phyloP scores from a whole-genome alignment of 2,113 vertebrate species.

The Pachypanchax playfairii region DNA sequence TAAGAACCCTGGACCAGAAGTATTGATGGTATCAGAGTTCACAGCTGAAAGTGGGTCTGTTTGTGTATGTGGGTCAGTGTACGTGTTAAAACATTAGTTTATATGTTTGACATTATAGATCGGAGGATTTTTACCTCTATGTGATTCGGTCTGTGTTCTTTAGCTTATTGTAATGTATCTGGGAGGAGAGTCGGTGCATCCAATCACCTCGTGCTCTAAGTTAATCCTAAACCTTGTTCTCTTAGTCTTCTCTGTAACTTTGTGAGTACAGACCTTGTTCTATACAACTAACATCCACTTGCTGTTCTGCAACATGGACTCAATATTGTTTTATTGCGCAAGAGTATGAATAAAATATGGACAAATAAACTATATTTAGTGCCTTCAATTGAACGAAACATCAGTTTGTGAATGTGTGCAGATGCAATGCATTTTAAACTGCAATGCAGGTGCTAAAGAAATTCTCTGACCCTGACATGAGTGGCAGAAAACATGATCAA shows the following conservation, averaged over 20 bases:
- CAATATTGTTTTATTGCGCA: slow-evolving; percentile 29
- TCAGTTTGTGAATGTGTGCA: neutral
- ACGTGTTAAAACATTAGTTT: slow-evolving; percentile 5
- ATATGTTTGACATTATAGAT: slow-evolving; percentile 33
- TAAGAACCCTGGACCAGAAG: slow-evolving; percentile 29
- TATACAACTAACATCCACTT: slow-evolving; percentile 40
- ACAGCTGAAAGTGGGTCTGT: neutral
- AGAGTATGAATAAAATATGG: slow-evolving; percentile 51
- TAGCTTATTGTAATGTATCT: slow-evolving; percentile 11
- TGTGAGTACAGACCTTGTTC: slow-evolving; percentile 53
- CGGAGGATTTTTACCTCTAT: slow-evolving; percentile 26
- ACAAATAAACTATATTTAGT: slow-evolving; percentile 10
- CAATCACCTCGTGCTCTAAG: too few species aligned
- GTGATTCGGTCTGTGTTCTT: slow-evolving; percentile 48
- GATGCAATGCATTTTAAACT: too few species aligned
- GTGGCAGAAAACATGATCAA: too few species aligned
- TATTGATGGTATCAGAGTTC: slow-evolving; percentile 44
- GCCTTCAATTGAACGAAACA: neutral
- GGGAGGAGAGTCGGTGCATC: neutral
- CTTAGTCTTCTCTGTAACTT: slow-evolving; percentile 49
- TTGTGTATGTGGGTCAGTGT: slow-evolving; percentile 4
- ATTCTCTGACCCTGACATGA: too few species aligned
- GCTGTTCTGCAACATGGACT: slow-evolving; percentile 29
- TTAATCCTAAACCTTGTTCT: slow-evolving; percentile 39
- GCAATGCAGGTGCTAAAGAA: too few species aligned